Evolutionary conservation across 2,113 vertebrate genomes (phyloP).

Genomic region (Lampris incognitus): DNA sequence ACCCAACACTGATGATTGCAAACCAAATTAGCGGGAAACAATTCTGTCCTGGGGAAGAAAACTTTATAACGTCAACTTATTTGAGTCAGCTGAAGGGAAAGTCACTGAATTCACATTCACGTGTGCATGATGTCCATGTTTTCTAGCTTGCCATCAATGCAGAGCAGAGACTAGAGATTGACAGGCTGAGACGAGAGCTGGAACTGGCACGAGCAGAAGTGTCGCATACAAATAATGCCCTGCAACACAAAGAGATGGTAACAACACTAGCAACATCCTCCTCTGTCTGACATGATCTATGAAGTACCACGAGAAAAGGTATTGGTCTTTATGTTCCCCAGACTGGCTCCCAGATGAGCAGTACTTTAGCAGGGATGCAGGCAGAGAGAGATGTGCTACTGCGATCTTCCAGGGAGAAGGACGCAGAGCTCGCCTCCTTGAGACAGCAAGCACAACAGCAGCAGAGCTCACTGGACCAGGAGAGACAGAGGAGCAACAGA

Average conservation of each 20-base stretch:
- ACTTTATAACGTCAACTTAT: neutral
- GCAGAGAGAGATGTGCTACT: constrained; percentile 79
- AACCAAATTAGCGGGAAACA: too few species aligned
- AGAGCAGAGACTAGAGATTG: constrained; percentile 77
- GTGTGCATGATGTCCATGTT: constrained; percentile 1
- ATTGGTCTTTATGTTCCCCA: constrained; percentile 43
- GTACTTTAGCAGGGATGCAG: constrained; percentile 76
- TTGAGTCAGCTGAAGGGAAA: too few species aligned
- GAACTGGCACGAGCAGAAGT: constrained; percentile 65
- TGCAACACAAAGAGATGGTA: constrained; percentile 76
- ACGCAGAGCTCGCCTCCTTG: constrained; percentile 77
- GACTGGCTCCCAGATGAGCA: constrained; percentile 78
- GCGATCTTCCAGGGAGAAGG: constrained; percentile 55
- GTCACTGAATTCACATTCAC: neutral
- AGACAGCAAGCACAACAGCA: constrained; percentile 78
- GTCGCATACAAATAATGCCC: constrained; percentile 47
- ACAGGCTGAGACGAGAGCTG: constrained; percentile 76
- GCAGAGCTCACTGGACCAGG: constrained; percentile 64
- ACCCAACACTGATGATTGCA: too few species aligned
- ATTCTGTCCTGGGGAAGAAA: neutral
- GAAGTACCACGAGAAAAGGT: neutral
- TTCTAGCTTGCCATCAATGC: constrained; percentile 71
- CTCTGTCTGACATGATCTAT: neutral
- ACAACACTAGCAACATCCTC: neutral
- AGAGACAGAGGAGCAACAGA: constrained; percentile 76